Percentiles rank a stretch among this genome's conserved stretches.
Evolutionary conservation across 1,140 invertebrate species (phyloP).

Genomic region (Heliconius hermathena): DNA sequence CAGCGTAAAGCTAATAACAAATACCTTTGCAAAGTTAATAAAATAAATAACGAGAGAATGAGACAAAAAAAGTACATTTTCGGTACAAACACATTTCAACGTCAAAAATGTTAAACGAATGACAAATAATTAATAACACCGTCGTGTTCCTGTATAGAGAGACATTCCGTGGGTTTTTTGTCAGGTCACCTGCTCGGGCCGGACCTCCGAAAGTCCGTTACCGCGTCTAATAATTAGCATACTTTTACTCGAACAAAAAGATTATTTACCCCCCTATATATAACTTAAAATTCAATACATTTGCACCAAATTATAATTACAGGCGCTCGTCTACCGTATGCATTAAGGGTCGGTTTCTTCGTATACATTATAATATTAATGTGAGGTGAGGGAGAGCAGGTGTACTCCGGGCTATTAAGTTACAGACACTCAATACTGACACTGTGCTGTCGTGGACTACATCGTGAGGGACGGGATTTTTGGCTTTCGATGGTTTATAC

Average conservation of each 20-base stretch:
- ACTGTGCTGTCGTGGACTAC: slow-evolving; percentile 34
- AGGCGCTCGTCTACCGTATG: slow-evolving; percentile 55
- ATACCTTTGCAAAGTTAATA: no score
- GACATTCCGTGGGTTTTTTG: slow-evolving; percentile 62
- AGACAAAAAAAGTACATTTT: not conserved
- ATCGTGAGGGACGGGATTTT: slow-evolving; percentile 17
- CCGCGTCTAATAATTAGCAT: slow-evolving; percentile 61
- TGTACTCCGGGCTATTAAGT: slow-evolving; percentile 47
- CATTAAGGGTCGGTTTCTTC: slow-evolving; percentile 61
- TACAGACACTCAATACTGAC: slow-evolving; percentile 55
- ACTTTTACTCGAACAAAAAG: slow-evolving; percentile 57
- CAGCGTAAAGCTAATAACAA: no score
- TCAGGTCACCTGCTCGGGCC: slow-evolving; percentile 58
- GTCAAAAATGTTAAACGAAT: slow-evolving; percentile 23
- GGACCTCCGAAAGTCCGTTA: slow-evolving; percentile 52
- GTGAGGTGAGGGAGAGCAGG: slow-evolving; percentile 60
- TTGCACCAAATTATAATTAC: slow-evolving; percentile 77
- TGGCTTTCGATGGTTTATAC: slow-evolving; percentile 14
- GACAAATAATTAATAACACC: slow-evolving; percentile 41
- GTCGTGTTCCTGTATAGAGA: slow-evolving; percentile 50
- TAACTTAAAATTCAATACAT: slow-evolving; percentile 68
- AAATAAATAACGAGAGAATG: no score
- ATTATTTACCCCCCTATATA: slow-evolving; percentile 64
- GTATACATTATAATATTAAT: slow-evolving; percentile 73
- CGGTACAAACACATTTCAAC: not conserved